phyloP scores from a whole-genome alignment of 1,140 invertebrate species.

The Tetragonula clypearis region DNA sequence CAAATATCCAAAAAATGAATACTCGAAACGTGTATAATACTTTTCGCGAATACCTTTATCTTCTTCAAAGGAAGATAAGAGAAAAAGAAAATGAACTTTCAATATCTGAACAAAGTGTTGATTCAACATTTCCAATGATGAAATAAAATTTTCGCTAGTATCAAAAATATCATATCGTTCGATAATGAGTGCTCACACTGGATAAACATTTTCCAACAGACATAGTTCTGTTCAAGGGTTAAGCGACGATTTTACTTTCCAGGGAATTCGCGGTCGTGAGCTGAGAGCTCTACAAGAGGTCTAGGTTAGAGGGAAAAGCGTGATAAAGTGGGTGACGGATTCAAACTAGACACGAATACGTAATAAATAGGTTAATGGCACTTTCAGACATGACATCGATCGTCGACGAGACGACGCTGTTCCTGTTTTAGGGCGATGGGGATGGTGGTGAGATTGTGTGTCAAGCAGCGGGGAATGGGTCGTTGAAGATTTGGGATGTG shows the following conservation, averaged over 20 bases:
- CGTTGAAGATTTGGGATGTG: background rate
- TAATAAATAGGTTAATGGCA: constrained; percentile 37
- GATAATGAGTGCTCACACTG: background rate
- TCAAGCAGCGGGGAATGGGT: background rate
- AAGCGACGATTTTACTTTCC: background rate
- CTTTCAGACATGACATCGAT: constrained; percentile 23
- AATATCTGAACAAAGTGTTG: too few relatives aligned
- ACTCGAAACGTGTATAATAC: background rate
- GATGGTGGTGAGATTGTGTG: background rate
- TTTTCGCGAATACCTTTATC: too few relatives aligned
- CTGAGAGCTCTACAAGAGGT: background rate
- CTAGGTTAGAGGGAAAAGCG: constrained; percentile 25
- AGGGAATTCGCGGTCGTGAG: constrained; percentile 4
- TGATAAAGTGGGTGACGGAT: background rate
- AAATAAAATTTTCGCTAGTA: background rate
- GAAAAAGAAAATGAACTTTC: too few relatives aligned
- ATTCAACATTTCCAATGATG: background rate
- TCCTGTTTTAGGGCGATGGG: background rate
- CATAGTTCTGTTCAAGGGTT: background rate
- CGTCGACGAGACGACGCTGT: background rate
- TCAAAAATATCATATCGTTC: background rate
- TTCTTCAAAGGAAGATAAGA: too few relatives aligned
- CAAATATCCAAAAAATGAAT: background rate
- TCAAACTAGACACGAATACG: constrained; percentile 28
- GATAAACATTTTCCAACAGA: background rate